A percentile compares a stretch with the other conserved stretches of the same genome.
These are phyloP conservation scores for Gobius niger DNA, from an alignment of 2,113 vertebrate genomes.

Conservation along the genomic window DNA sequence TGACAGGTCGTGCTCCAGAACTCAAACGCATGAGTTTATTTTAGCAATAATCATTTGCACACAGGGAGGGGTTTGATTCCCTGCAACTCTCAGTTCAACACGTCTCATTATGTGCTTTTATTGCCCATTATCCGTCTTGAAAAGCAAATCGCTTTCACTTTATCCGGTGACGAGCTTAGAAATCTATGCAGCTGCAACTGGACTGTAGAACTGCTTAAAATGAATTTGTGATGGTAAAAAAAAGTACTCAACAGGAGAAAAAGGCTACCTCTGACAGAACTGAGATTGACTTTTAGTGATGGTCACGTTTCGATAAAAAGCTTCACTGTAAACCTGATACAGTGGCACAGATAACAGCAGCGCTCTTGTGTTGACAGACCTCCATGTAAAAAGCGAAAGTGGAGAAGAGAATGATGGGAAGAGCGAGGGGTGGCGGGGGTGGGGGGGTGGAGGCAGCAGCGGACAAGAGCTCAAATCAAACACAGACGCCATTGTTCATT, in stretches of 20 bases:
- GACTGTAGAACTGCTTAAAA: too few species aligned
- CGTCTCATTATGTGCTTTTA: too few species aligned
- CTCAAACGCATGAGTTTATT: too few species aligned
- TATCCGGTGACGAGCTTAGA: too few species aligned
- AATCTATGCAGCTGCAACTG: too few species aligned
- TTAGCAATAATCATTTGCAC: too few species aligned
- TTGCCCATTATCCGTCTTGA: too few species aligned
- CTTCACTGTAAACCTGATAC: neutral
- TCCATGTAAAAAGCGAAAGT: slow-evolving; percentile 33
- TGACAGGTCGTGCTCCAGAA: too few species aligned
- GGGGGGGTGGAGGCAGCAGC: slow-evolving; percentile 49
- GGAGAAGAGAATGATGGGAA: slow-evolving; percentile 5
- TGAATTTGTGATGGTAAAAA: neutral
- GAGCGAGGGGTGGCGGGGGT: neutral
- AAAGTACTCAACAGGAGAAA: neutral
- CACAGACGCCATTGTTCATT: slow-evolving; percentile 72
- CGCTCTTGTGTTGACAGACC: slow-evolving; percentile 25
- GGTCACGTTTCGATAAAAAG: neutral
- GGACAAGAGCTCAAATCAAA: slow-evolving; percentile 52
- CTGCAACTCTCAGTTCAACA: too few species aligned
- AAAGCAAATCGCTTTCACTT: too few species aligned
- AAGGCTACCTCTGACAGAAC: neutral
- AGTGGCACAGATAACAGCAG: slow-evolving; percentile 1
- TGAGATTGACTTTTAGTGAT: neutral
- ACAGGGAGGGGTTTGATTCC: neutral